Evolutionary conservation across 2,888 invertebrate species (phyloP).

Genomic region (Mesorhabditis spiculigera): DNA sequence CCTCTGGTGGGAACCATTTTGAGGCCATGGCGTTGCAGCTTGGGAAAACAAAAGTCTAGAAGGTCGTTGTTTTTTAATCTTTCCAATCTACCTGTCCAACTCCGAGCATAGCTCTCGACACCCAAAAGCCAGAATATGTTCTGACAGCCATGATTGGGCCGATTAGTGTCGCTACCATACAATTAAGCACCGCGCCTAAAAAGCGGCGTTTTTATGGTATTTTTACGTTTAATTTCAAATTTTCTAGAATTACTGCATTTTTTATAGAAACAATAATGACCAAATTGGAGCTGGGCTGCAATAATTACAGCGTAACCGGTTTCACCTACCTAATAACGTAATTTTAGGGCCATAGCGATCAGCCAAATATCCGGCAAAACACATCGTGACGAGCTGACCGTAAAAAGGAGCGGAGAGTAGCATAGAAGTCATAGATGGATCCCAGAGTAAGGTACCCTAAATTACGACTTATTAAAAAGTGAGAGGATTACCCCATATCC

Average conservation of each 20-base stretch:
- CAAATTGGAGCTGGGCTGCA: no score
- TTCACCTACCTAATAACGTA: not conserved
- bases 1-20: constrained; percentile 44
- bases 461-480: not conserved
- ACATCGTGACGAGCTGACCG: constrained; percentile 4
- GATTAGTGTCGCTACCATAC: not conserved
- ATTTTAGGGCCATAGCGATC: constrained; percentile 1
- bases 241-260: no score
- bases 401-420: constrained; percentile 2
- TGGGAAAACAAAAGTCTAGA: constrained; percentile 39
- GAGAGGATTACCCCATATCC: not conserved
- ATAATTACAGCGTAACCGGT: no score
- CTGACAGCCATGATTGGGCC: not conserved
- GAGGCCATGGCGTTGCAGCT: constrained; percentile 39
- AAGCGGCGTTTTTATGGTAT: not conserved
- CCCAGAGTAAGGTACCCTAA: not conserved
- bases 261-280: no score
- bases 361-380: not conserved
- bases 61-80: not conserved
- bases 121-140: not conserved
- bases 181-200: not conserved
- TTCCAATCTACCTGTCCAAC: not conserved
- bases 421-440: not conserved
- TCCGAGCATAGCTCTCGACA: not conserved
- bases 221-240: not conserved